A percentile compares a stretch with the other conserved stretches of the same genome.
These are phyloP conservation scores for Tribolium freemani DNA, from an alignment of 2,888 invertebrate species.

Conservation along the genomic window DNA sequence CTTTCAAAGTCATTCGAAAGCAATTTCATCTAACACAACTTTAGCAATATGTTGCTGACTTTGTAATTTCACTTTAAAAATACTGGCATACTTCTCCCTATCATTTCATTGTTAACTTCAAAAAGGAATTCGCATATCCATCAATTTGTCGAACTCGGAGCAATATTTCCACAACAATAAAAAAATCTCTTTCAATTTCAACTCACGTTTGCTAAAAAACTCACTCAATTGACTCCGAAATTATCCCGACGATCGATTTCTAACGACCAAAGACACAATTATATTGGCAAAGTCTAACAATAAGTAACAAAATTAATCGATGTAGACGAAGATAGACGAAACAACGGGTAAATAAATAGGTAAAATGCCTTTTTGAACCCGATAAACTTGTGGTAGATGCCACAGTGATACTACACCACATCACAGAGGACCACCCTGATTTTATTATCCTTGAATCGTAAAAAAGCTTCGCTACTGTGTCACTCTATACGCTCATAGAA, in stretches of 20 bases:
- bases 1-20: conserved; percentile 41
- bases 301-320: background rate
- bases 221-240: background rate
- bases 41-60: conserved; percentile 43
- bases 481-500: background rate
- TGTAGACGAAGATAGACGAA: background rate
- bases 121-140: conserved; percentile 17
- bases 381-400: background rate
- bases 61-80: conserved; percentile 45
- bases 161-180: conserved; percentile 20
- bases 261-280: background rate
- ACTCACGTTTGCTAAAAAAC: background rate
- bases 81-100: conserved; percentile 17
- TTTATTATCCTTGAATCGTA: background rate
- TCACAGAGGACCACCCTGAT: background rate
- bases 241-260: background rate
- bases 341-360: background rate
- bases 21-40: conserved; percentile 41
- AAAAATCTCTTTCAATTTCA: conserved; percentile 10
- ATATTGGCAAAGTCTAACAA: too few species aligned
- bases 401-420: background rate
- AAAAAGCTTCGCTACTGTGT: background rate
- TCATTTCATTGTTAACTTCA: conserved; percentile 32
- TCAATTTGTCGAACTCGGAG: conserved; percentile 18
- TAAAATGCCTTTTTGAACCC: background rate